Percentiles rank a stretch among this genome's conserved stretches.
Conservation (phyloP, 2,888 invertebrate genomes). For the Tanytarsus gracilentus region DNA sequence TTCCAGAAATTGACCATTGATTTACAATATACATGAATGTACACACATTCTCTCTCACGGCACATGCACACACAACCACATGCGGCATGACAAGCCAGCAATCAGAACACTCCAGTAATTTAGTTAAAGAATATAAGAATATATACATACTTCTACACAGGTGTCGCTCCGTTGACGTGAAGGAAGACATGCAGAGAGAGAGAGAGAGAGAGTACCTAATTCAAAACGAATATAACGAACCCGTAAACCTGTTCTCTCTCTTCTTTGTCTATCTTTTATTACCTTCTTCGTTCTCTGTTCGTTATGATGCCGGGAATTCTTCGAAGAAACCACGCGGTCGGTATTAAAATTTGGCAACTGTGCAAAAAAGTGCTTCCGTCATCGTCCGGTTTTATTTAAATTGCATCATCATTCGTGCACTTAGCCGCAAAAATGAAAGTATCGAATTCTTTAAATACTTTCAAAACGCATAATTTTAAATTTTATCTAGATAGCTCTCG, state of each 20-base stretch:
- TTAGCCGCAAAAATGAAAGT: too few relatives aligned
- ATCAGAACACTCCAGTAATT: too few relatives aligned
- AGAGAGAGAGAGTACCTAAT: background rate
- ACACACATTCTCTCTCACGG: too few relatives aligned
- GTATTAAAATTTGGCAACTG: constrained; percentile 23
- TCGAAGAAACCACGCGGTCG: constrained; percentile 16
- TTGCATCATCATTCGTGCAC: constrained; percentile 13
- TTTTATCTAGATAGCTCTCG: too few relatives aligned
- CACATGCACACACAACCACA: too few relatives aligned
- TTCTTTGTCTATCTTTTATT: constrained; percentile 2
- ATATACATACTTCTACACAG: constrained; percentile 12
- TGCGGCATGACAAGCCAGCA: too few relatives aligned
- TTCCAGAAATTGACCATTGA: constrained; percentile 17
- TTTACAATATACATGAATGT: background rate
- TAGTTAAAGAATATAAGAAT: too few relatives aligned
- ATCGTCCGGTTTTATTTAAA: constrained; percentile 3
- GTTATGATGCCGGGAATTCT: constrained; percentile 5
- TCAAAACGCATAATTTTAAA: too few relatives aligned
- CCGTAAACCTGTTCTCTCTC: constrained; percentile 16
- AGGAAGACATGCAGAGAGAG: background rate
- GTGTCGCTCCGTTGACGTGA: constrained; percentile 13
- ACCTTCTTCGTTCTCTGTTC: constrained; percentile 8
- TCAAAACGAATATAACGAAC: background rate
- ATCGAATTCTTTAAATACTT: too few relatives aligned
- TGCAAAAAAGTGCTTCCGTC: background rate